Base-by-base conservation (phyloP, 2,797 vertebrate species). In the Epinephelus malabaricus region DNA sequence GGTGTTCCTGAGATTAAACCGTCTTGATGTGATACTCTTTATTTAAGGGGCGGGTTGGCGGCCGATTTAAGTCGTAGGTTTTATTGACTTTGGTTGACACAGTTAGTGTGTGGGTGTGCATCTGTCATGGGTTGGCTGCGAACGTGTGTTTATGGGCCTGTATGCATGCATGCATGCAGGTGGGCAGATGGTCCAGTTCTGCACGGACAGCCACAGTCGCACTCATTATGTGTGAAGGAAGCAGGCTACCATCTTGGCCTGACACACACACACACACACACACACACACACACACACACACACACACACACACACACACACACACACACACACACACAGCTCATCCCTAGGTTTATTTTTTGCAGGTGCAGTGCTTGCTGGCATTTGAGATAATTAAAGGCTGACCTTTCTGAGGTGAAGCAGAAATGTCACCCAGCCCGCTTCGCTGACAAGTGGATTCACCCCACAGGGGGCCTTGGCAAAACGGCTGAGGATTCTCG, bases 381-480 rank as follows among this genome's bases (percentile, higher is more conserved):
- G 94, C 95, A 95, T 96, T 96, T 96, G 80, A 92, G 92, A 92
- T 95, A 93, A 96, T 96, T 95, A 95, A 93, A 93, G 91, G 83
- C 61, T 95, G 95, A 96, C 95, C 95, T 96, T 95, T 95, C 85
- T 93, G 88, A 93, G 92, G 92, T 92, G 92, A 95, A 86, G 92
- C 89, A 94, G 87, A 95, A 95, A 95, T 96, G 94, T 95, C 95
- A 95, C 91, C 83, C 77, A 59, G 89, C 74, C 92, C 58, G 90
- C 90, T 89, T 77, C 64, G 69, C 90, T 92, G 92, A 95, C 93
- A 93, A 92, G 93, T 87, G 88, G 91, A 88, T 88, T 88, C 91
- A 83, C 88, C 88, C 91, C 76, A 70, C 74, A n/a, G 91, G 88
- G 82, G 79, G 76, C 62, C 56, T 72, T 69, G 80, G 88, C 79